Base-by-base conservation (phyloP, 1,140 invertebrate genomes). In the Megalonaias nervosa region DNA sequence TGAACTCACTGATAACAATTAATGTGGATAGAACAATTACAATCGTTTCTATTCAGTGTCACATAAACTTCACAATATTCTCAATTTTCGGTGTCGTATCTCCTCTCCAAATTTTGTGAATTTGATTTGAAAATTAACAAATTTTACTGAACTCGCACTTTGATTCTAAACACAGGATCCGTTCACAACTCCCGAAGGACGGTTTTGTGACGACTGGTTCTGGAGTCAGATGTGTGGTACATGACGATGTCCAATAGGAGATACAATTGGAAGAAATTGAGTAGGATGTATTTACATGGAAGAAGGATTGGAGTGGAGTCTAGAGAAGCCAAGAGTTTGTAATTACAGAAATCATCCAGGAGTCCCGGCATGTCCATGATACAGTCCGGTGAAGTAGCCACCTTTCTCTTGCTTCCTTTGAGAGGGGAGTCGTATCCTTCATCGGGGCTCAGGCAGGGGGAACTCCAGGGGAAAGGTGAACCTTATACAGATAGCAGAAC, bases 331-430 rank as follows among this genome's bases (percentile, higher is more conserved):
- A n/a, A 4, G 12, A n/a, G 56, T 15, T 57, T 71, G 55, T 38
- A 59, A 71, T 68, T 64, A 78, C 76, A 78, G 71, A 78, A 78
- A 31, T 78, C 76, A 55, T 78, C 76, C 59, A 71, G 67, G 4
- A 78, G 59, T 23, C 76, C 71, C 21, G 76, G 76, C 76, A 78
- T 78, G 59, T 78, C 76, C 76, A 78, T 78, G 48, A 78, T 78
- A 58, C 58, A 73, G 23, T 78, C 76, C 58, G 76, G 76, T 23
- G 70, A 68, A 14, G 61, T 73, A 17, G 76, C 38, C 16, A 78
- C 65, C 38, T 48, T 66, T 21, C 76, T 64, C 15, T 31, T 16
- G 19, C 57, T 55, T n/a, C 19, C 11, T 21, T 12, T 13, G 13
- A 23, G 56, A 17, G 76, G 76, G 14, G 76, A 78, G 61, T 60